Evolutionary conservation across 2,797 vertebrate genomes (phyloP), one percentile per base, ranked within the genome.

Genomic region (Micropoecilia bifurca): DNA sequence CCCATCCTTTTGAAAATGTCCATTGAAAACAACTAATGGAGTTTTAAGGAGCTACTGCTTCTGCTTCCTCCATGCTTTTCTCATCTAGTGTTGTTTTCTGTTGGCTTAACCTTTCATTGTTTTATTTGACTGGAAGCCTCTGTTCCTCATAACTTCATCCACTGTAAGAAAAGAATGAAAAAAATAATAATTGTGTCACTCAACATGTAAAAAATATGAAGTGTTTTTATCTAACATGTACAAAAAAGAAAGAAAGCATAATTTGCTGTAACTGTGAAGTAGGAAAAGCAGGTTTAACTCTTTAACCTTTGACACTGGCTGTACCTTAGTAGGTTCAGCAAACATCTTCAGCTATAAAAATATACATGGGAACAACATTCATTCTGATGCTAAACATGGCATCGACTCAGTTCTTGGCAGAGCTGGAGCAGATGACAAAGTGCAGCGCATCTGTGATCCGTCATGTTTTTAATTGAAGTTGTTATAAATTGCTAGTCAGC

Each of bases 51-150:
- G 85, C 75, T 43, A 69, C 63, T 69, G n/a, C 79, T 81, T 41
- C 25, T 33, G 57, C 53, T 59, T 78, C 45, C 50, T 57, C 36
- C 45, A 14, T 3, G 36, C 30, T 77, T 81, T 53, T 72, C 50
- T 78, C 41, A 69, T 69, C n/a, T 36, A 25, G 76, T 43, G 71
- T 80, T 83, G 33, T 63, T 77, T 83, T 87, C 81, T 89, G 76
- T 88, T 89, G 89, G 78, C 59, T 76, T 81, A 83, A 83, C 81
- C 81, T 68, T 22, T 8, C 6, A 20, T 48, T 46, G 1, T 83
- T 75, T 22, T 10, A 20, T 59, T 53, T 66, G 41, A 18, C 69
- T 47, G 71, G 77, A 71, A 36, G 13, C 36, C 47, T 22, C 10
- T 63, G 16, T 55, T 20, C 30, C 61, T 79, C 13, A 39, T 28